Evolutionary conservation across 2,888 invertebrate species (phyloP).

Genomic region (Catocala nupta): DNA sequence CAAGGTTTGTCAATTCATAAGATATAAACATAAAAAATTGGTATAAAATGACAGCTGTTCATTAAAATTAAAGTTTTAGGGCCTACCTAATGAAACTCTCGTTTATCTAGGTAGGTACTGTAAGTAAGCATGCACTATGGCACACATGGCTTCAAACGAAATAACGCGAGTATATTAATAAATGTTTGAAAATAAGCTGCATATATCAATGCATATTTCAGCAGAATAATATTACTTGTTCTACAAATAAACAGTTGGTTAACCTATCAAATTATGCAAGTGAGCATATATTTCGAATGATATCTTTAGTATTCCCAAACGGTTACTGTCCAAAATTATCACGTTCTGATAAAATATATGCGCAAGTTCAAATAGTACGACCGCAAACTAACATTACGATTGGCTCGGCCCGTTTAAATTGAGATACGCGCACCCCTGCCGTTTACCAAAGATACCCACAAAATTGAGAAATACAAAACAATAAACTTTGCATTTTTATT

Average conservation of each 20-base stretch:
- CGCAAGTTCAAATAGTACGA: slow-evolving; percentile 19
- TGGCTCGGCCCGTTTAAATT: slow-evolving; percentile 24
- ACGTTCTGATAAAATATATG: slow-evolving; percentile 25
- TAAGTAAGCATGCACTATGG: too few species aligned
- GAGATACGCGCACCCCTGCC: slow-evolving; percentile 21
- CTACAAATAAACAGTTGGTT: not conserved
- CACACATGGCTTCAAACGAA: too few species aligned
- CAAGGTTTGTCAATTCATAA: too few species aligned
- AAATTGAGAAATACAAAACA: slow-evolving; percentile 25
- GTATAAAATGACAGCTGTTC: too few species aligned
- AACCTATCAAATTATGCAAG: not conserved
- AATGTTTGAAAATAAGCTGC: too few species aligned
- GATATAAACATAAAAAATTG: too few species aligned
- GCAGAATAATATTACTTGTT: not conserved
- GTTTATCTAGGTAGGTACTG: too few species aligned
- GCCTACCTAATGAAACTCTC: too few species aligned
- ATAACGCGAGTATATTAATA: too few species aligned
- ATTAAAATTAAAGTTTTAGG: too few species aligned
- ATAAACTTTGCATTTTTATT: slow-evolving; percentile 36
- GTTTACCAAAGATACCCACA: slow-evolving; percentile 18
- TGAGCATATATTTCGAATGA: not conserved
- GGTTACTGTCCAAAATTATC: slow-evolving; percentile 17
- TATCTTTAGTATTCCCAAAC: slow-evolving; percentile 4
- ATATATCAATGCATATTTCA: not conserved
- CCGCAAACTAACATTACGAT: slow-evolving; percentile 26